Conservation (phyloP, 2,113 vertebrate species). For the Melanostigma gelatinosum region DNA sequence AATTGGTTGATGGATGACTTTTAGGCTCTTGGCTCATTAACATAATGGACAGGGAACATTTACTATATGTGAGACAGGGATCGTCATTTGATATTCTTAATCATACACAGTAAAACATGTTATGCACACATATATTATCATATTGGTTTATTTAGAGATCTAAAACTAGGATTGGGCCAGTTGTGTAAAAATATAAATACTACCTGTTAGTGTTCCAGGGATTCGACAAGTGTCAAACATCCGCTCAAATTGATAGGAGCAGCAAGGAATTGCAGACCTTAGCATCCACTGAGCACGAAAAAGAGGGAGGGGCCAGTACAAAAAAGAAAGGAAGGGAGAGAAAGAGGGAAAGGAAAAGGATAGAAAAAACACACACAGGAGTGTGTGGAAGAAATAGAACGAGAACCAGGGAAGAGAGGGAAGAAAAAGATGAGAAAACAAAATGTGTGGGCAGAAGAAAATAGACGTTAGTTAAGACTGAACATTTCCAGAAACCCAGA, state of each 20-base stretch:
- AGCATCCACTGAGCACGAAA: slow-evolving; percentile 85
- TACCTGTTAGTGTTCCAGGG: slow-evolving; percentile 87
- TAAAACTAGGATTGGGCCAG: slow-evolving; percentile 10
- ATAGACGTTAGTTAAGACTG: slow-evolving; percentile 52
- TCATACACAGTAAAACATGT: too few relatives aligned
- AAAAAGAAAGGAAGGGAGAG: slow-evolving; percentile 11
- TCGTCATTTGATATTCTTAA: too few relatives aligned
- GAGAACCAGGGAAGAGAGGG: slow-evolving; percentile 15
- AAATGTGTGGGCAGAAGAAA: slow-evolving; percentile 56
- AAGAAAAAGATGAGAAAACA: slow-evolving; percentile 11
- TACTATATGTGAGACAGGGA: background rate
- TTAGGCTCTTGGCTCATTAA: background rate
- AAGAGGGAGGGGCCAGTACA: slow-evolving; percentile 40
- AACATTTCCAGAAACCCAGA: slow-evolving; percentile 42
- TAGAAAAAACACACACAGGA: slow-evolving; percentile 7
- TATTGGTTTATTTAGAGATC: background rate
- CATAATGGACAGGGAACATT: background rate
- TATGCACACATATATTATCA: background rate
- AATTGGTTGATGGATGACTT: background rate
- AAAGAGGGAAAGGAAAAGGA: slow-evolving; percentile 33
- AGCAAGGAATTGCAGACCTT: slow-evolving; percentile 88
- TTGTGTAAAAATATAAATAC: slow-evolving; percentile 44
- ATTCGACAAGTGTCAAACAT: slow-evolving; percentile 90
- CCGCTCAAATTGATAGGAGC: slow-evolving; percentile 89
- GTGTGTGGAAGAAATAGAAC: slow-evolving; percentile 16